Percentiles rank a stretch among this genome's conserved stretches.
phyloP scores from a whole-genome alignment of 2,797 vertebrate genomes.

The Leptodactylus fallax region DNA sequence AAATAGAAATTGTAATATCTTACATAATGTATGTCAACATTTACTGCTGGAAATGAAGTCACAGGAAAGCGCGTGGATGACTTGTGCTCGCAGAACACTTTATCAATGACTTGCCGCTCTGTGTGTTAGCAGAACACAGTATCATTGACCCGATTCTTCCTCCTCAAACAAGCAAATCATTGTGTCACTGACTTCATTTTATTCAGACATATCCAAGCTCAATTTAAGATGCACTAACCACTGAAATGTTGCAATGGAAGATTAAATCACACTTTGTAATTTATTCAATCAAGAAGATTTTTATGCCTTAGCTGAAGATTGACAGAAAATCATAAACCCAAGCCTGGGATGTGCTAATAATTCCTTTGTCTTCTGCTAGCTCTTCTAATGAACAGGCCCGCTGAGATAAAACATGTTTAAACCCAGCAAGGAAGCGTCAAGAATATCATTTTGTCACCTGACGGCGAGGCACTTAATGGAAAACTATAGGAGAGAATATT shows the following conservation, averaged over 20 bases:
- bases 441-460: slow-evolving; percentile 12
- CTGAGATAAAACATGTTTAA: slow-evolving; percentile 45
- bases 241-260: slow-evolving; percentile 54
- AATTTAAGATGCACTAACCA: slow-evolving; percentile 53
- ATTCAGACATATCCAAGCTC: slow-evolving; percentile 38
- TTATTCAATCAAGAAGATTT: slow-evolving; percentile 55
- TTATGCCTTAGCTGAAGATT: slow-evolving; percentile 47
- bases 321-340: slow-evolving; percentile 57
- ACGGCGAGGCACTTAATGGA: background rate
- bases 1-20: slow-evolving; percentile 37
- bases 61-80: slow-evolving; percentile 13
- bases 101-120: slow-evolving; percentile 31
- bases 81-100: background rate
- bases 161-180: slow-evolving; percentile 59
- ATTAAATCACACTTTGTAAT: slow-evolving; percentile 57
- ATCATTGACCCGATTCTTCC: slow-evolving; percentile 54
- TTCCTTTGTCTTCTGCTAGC: slow-evolving; percentile 35
- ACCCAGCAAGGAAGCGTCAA: slow-evolving; percentile 28
- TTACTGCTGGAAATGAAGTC: slow-evolving; percentile 31
- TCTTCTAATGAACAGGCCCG: slow-evolving; percentile 35
- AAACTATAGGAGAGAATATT: background rate
- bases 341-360: slow-evolving; percentile 43
- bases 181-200: slow-evolving; percentile 60
- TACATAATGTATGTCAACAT: slow-evolving; percentile 39
- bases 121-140: slow-evolving; percentile 31